Conservation (phyloP, 2,113 vertebrate species). For the Cettia cetti region DNA sequence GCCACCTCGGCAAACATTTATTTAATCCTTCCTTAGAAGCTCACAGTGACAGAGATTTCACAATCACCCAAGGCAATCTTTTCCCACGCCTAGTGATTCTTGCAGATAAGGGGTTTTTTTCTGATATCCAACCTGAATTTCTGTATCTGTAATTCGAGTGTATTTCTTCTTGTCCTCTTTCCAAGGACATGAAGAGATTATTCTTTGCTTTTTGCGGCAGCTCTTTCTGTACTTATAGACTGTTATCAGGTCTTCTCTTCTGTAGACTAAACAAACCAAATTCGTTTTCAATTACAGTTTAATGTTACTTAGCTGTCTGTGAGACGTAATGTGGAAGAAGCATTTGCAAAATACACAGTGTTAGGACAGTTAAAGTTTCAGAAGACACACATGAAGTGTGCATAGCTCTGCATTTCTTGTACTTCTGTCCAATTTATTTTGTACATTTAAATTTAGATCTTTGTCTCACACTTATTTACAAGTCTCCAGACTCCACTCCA, state of each 20-base stretch:
- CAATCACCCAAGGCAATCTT: background rate
- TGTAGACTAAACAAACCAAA: conserved; percentile 39
- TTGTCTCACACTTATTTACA: background rate
- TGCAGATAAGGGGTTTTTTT: background rate
- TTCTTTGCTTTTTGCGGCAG: background rate
- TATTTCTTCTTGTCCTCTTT: background rate
- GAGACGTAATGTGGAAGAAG: background rate
- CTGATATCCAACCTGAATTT: background rate
- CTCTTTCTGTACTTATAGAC: background rate
- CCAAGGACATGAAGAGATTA: background rate
- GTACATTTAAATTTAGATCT: background rate
- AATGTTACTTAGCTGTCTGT: background rate
- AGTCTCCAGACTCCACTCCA: background rate
- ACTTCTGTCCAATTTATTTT: background rate
- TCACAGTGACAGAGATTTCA: background rate
- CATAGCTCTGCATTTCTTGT: background rate
- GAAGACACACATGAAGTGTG: background rate
- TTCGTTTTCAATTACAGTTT: background rate
- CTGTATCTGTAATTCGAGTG: background rate
- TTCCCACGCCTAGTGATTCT: background rate
- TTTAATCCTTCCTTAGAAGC: background rate
- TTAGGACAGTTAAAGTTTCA: background rate
- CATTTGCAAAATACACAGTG: background rate
- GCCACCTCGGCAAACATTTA: background rate
- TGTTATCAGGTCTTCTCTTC: conserved; percentile 19